Evolutionary conservation across 2,888 invertebrate species (phyloP), one percentile per base, ranked within the genome.

Genomic region (Cryptus viduatorius): DNA sequence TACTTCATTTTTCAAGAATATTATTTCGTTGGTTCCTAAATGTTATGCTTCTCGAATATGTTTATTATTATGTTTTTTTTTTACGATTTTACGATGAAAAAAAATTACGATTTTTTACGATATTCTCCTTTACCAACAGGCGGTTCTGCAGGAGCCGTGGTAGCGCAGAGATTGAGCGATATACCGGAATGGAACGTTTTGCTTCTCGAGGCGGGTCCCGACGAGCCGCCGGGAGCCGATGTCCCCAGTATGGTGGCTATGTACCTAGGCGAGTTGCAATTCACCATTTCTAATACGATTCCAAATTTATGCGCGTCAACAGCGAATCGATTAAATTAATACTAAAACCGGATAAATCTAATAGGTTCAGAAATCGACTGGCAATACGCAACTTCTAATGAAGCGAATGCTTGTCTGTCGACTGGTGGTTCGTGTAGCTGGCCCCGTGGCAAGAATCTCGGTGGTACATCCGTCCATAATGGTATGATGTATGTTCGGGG

Each of bases 401-500:
- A 97, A 91, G 93, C 94, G 50, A 94, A 94, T 56, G 96, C 96
- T 0, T 96, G 96, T 86, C 94, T 95, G 5, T 85, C 91, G 12
- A 89, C 77, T 3, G 88, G 88, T 10, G 94, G 94, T 1, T 93
- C 94, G 4, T 96, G 96, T 89, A 94, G 93, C 16, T 97, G 97
- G 97, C 95, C 96, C 0, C 94, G 97, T 77, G 97, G 96, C 1
- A 97, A 96, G 92, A 96, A 96, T 84, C 91, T 95, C 89, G 97
- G 97, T 4, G 97, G 97, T 0, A 95, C 95, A 87, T 95, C 96
- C 65, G 96, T 96, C 0, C 95, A 96, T 75, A 97, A 98, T 91
- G 97, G 97, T 0, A 98, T 98, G 97, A 97, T 97, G 96, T 97
- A 97, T 92, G 96, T 96, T 93, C 94, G 97, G 29, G 97, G 97